Conservation (phyloP, 2,888 invertebrate genomes). For the Ceratothoa steindachneri region DNA sequence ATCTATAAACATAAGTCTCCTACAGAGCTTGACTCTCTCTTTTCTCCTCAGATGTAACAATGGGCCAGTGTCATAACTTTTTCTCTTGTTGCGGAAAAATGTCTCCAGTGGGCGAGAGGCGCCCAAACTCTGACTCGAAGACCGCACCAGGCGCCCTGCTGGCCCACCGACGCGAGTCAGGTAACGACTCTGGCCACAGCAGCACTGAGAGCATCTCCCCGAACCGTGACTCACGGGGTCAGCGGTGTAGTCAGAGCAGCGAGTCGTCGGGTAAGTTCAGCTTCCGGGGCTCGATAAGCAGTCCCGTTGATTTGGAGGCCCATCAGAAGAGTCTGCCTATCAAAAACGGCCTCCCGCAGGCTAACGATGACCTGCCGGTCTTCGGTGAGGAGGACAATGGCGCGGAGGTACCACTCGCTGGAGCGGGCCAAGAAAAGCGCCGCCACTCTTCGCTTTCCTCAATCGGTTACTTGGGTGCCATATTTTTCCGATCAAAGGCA, state of each 20-base stretch:
- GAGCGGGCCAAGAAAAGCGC: not conserved
- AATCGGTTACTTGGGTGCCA: not conserved
- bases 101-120: not conserved
- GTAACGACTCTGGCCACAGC: constrained; percentile 34
- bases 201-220: constrained; percentile 18
- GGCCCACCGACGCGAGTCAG: constrained; percentile 18
- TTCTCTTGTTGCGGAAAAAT: not conserved
- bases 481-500: not conserved
- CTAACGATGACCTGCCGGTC: constrained; percentile 15
- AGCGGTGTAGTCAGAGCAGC: constrained; percentile 30
- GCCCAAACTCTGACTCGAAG: not conserved
- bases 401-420: not conserved
- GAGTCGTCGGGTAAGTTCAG: constrained; percentile 42
- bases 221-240: constrained; percentile 17
- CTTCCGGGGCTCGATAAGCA: constrained; percentile 27
- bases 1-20: too few relatives aligned
- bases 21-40: too few relatives aligned
- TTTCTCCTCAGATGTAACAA: not conserved
- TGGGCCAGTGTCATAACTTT: constrained; percentile 4
- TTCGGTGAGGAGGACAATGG: constrained; percentile 20
- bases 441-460: not conserved
- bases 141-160: not conserved
- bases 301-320: constrained; percentile 24
- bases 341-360: constrained; percentile 1
- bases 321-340: not conserved